These are phyloP conservation scores for Sakesphorus luctuosus DNA, from an alignment of 2,113 vertebrate species.

Conservation along the genomic window DNA sequence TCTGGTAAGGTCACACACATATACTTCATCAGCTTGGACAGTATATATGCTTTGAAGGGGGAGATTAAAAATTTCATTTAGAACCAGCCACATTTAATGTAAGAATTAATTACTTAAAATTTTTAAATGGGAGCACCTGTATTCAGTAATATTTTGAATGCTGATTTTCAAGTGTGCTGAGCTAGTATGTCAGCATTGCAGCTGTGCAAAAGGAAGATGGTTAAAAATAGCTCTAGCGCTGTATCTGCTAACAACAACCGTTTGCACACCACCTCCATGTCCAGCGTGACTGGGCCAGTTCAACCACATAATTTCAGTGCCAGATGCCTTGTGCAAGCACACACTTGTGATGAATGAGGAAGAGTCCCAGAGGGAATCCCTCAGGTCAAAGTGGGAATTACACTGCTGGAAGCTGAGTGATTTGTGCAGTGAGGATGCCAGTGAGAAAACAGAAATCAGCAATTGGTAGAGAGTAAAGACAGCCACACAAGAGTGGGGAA, in stretches of 20 bases:
- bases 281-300: background rate
- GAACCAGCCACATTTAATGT: background rate
- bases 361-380: background rate
- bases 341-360: background rate
- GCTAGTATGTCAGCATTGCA: background rate
- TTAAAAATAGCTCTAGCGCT: background rate
- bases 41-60: background rate
- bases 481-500: background rate
- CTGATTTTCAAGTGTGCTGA: background rate
- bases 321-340: background rate
- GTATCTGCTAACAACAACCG: background rate
- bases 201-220: background rate
- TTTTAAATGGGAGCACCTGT: background rate
- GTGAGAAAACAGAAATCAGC: accelerated
- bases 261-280: background rate
- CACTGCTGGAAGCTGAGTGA: accelerated
- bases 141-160: background rate
- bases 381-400: background rate
- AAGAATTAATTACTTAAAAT: background rate
- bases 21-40: background rate
- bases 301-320: background rate
- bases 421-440: background rate
- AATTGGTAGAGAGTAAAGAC: background rate
- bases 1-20: background rate
- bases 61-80: background rate